Evolutionary conservation across 2,113 vertebrate species (phyloP).

Genomic region (Prionailurus viverrinus): DNA sequence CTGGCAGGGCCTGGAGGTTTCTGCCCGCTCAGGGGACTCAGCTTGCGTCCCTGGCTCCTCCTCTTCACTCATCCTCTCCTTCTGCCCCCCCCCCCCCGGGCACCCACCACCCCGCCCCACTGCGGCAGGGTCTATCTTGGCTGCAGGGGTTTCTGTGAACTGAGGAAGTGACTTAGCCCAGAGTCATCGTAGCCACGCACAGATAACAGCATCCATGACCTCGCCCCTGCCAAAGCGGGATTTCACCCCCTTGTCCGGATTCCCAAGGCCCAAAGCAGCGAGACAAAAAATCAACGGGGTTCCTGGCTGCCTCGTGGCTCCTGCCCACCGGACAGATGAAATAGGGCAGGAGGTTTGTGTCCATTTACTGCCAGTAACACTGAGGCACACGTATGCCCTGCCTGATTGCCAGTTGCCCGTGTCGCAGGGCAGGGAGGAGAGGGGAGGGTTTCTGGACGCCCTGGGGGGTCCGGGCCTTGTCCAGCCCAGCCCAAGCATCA

Average conservation of each 20-base stretch:
- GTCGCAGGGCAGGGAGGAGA: constrained; percentile 25
- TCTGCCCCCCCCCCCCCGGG: not conserved
- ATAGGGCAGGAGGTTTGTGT: too few relatives aligned
- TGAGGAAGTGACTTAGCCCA: constrained; percentile 67
- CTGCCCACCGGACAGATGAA: not conserved
- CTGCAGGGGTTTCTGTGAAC: not conserved
- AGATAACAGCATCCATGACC: not conserved
- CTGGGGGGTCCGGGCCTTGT: not conserved
- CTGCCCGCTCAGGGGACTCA: constrained; percentile 8
- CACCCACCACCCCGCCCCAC: not conserved
- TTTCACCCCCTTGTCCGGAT: constrained; percentile 50
- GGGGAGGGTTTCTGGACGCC: constrained; percentile 72
- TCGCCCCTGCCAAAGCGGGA: constrained; percentile 11
- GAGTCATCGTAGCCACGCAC: not conserved
- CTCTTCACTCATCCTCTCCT: not conserved
- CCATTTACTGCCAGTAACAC: constrained; percentile 11
- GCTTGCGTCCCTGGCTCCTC: not conserved
- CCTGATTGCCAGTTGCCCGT: not conserved
- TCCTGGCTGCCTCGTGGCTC: not conserved
- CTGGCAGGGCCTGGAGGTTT: not conserved
- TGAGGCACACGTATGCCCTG: not conserved
- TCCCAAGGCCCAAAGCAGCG: constrained; percentile 44
- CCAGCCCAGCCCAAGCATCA: constrained; percentile 36
- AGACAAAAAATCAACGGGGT: constrained; percentile 74
- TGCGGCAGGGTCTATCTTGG: not conserved